Evolutionary conservation across 2,113 vertebrate species (phyloP).

Genomic region (Campylomormyrus numenius): DNA sequence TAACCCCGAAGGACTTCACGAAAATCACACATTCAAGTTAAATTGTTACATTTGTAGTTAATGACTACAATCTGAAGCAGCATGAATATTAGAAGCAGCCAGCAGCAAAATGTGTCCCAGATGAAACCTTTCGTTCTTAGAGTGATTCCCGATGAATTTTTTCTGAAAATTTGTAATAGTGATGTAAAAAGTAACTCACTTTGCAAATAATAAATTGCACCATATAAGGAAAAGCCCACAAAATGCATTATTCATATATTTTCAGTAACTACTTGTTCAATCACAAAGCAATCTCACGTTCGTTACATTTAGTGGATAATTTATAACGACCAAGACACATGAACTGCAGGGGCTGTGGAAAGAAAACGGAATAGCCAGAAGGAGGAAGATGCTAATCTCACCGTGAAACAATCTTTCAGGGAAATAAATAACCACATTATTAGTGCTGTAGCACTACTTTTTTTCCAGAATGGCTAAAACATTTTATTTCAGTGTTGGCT

Average conservation of each 20-base stretch:
- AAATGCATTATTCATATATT: background rate
- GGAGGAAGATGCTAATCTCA: background rate
- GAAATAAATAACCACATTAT: background rate
- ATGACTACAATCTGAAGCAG: background rate
- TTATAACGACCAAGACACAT: background rate
- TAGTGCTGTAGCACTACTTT: background rate
- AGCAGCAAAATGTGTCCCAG: background rate
- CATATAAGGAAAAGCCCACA: background rate
- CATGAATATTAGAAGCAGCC: background rate
- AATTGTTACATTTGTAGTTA: background rate
- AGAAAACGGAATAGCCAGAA: background rate
- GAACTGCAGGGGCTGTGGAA: background rate
- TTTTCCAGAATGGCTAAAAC: background rate
- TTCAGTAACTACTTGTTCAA: background rate
- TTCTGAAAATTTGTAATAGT: background rate
- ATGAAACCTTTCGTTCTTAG: background rate
- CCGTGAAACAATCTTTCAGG: background rate
- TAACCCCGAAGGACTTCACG: background rate
- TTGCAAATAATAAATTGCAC: background rate
- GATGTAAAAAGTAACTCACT: background rate
- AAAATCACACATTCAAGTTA: background rate
- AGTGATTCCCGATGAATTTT: background rate
- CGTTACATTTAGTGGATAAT: background rate
- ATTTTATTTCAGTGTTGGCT: background rate
- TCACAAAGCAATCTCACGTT: background rate